Evolutionary conservation across 2,888 invertebrate species (phyloP).

Genomic region (Andrena chrysosceles): DNA sequence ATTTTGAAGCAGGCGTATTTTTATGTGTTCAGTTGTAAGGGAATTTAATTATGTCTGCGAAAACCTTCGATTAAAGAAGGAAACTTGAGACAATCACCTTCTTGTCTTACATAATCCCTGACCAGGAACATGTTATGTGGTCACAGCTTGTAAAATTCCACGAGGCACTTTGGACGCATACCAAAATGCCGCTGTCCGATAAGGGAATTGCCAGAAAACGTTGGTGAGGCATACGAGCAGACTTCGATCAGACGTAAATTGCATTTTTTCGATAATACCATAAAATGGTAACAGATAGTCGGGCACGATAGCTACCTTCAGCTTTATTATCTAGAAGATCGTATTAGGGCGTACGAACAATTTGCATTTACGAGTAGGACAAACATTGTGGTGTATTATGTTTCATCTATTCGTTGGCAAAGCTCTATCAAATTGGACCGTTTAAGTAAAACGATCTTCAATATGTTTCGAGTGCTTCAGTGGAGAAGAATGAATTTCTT

Average conservation of each 20-base stretch:
- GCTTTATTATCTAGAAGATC: slow-evolving; percentile 22
- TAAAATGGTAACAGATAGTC: slow-evolving; percentile 42
- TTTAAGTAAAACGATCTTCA: neutral
- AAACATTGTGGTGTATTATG: slow-evolving; percentile 8
- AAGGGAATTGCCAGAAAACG: slow-evolving; percentile 44
- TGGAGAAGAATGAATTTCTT: slow-evolving; percentile 1
- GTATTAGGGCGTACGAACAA: neutral
- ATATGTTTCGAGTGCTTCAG: slow-evolving; percentile 10
- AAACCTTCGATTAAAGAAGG: neutral
- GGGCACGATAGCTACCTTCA: slow-evolving; percentile 4
- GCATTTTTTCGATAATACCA: slow-evolving; percentile 37
- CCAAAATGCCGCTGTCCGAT: slow-evolving; percentile 50
- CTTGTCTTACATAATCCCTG: neutral
- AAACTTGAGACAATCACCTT: neutral
- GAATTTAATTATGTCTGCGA: neutral
- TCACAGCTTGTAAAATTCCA: slow-evolving; percentile 16
- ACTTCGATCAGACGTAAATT: slow-evolving; percentile 41
- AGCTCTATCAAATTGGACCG: neutral
- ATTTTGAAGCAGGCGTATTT: neutral
- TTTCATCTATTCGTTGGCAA: slow-evolving; percentile 17
- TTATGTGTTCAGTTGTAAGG: neutral
- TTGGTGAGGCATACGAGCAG: slow-evolving; percentile 1
- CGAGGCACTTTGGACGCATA: slow-evolving; percentile 52
- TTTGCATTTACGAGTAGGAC: slow-evolving; percentile 27
- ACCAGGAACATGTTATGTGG: neutral